Conservation (phyloP, 2,888 invertebrate species). For the Eledona agricola region DNA sequence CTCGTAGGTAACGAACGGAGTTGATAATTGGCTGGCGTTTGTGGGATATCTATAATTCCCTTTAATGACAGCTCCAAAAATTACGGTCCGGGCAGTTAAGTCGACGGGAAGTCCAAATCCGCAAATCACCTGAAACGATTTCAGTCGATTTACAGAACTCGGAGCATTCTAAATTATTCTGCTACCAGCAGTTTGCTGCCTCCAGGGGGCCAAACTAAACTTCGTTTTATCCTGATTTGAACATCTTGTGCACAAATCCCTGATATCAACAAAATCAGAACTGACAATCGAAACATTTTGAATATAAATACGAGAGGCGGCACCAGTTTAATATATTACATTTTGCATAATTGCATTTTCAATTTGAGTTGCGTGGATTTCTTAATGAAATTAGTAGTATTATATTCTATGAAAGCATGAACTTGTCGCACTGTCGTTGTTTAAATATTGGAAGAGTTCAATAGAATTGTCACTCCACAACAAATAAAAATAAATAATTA, state of each 20-base stretch:
- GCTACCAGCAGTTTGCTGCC: slow-evolving; percentile 22
- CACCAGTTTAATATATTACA: slow-evolving; percentile 12
- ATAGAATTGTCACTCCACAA: too few species aligned
- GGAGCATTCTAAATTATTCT: too few species aligned
- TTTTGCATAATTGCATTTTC: slow-evolving; percentile 5
- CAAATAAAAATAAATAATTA: too few species aligned
- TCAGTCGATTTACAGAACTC: too few species aligned
- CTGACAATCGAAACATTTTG: too few species aligned
- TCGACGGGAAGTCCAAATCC: slow-evolving; percentile 64
- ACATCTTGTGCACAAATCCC: slow-evolving; percentile 1
- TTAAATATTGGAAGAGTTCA: slow-evolving; percentile 24
- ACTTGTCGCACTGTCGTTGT: slow-evolving; percentile 1
- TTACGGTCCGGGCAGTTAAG: slow-evolving; percentile 59
- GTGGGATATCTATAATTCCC: slow-evolving; percentile 55
- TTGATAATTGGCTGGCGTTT: slow-evolving; percentile 45
- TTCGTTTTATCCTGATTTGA: slow-evolving; percentile 11
- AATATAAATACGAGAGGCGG: too few species aligned
- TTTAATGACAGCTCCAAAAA: slow-evolving; percentile 63
- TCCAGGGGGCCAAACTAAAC: slow-evolving; percentile 15
- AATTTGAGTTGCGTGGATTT: slow-evolving; percentile 17
- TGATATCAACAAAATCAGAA: too few species aligned
- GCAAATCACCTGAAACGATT: slow-evolving; percentile 58
- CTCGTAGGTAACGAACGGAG: slow-evolving; percentile 43
- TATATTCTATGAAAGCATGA: slow-evolving; percentile 8
- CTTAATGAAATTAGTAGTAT: slow-evolving; percentile 18